These are phyloP conservation scores for Camponotus pennsylvanicus DNA, from an alignment of 1,140 invertebrate species.

Conservation along the genomic window DNA sequence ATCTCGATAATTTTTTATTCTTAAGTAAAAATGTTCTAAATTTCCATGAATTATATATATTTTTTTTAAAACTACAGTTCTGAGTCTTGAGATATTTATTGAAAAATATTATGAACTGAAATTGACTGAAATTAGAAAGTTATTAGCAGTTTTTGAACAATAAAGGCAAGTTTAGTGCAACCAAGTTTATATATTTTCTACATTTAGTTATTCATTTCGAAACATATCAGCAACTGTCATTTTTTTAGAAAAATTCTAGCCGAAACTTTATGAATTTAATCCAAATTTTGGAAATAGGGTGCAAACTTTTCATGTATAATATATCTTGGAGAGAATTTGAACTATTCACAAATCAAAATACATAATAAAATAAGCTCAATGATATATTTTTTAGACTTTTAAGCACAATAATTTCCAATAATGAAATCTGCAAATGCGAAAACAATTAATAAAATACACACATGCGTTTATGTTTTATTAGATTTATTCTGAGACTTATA, in stretches of 20 bases:
- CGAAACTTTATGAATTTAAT: too few relatives aligned
- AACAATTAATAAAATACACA: conserved; percentile 61
- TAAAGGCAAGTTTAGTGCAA: too few relatives aligned
- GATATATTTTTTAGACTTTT: conserved; percentile 19
- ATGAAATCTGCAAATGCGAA: conserved; percentile 70
- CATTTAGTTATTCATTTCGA: neutral
- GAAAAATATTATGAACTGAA: too few relatives aligned
- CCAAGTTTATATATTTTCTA: neutral
- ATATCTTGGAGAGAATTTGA: conserved; percentile 12
- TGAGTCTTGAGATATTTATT: too few relatives aligned
- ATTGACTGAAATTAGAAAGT: too few relatives aligned
- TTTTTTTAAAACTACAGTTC: too few relatives aligned
- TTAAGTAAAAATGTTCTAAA: too few relatives aligned
- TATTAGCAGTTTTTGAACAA: too few relatives aligned
- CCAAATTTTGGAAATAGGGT: neutral
- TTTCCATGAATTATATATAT: too few relatives aligned
- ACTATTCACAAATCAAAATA: conserved; percentile 24
- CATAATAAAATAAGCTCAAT: neutral
- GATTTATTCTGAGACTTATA: conserved; percentile 31
- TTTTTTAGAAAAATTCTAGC: too few relatives aligned
- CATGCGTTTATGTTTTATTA: conserved; percentile 60
- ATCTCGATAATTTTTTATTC: neutral
- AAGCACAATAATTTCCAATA: conserved; percentile 53
- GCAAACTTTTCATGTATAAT: neutral
- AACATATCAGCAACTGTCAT: neutral